phyloP scores from a whole-genome alignment of 2,888 invertebrate genomes.

The Cheilosia urbana region DNA sequence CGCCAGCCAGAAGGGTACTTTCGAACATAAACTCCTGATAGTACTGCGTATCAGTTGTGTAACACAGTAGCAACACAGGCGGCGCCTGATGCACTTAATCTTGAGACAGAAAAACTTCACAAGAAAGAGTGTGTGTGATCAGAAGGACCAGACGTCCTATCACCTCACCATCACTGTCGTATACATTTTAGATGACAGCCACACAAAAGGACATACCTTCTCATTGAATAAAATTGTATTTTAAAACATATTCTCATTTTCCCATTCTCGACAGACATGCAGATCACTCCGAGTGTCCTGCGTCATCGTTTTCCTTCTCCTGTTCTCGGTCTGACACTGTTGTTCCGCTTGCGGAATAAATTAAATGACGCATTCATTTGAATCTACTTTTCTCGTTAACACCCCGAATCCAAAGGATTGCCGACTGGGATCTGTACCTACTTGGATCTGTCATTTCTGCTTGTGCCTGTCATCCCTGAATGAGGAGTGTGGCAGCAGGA shows the following conservation, averaged over 20 bases:
- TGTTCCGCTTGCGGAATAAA: constrained; percentile 60
- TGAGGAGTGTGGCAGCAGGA: background rate
- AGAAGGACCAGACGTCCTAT: constrained; percentile 38
- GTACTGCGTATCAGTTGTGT: constrained; percentile 17
- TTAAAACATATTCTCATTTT: constrained; percentile 55
- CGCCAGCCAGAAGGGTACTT: too few species aligned
- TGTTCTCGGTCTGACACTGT: constrained; percentile 18
- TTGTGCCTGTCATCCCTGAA: constrained; percentile 34
- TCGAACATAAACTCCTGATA: background rate
- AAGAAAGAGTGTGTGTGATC: constrained; percentile 39
- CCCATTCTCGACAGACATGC: background rate
- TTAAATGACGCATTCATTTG: constrained; percentile 66
- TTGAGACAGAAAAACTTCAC: constrained; percentile 9
- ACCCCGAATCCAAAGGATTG: constrained; percentile 23
- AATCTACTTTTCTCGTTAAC: constrained; percentile 61
- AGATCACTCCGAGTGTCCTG: background rate
- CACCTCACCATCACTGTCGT: constrained; percentile 52
- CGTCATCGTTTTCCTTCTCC: background rate
- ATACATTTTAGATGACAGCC: constrained; percentile 20
- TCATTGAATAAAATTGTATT: constrained; percentile 69
- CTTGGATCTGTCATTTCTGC: constrained; percentile 42
- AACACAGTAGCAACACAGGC: constrained; percentile 4
- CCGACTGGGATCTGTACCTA: constrained; percentile 23
- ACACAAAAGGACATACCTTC: background rate
- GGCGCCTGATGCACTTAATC: constrained; percentile 10